Conservation (phyloP, 92 coral and sea anemone species). For the Pocillopora grandis region DNA sequence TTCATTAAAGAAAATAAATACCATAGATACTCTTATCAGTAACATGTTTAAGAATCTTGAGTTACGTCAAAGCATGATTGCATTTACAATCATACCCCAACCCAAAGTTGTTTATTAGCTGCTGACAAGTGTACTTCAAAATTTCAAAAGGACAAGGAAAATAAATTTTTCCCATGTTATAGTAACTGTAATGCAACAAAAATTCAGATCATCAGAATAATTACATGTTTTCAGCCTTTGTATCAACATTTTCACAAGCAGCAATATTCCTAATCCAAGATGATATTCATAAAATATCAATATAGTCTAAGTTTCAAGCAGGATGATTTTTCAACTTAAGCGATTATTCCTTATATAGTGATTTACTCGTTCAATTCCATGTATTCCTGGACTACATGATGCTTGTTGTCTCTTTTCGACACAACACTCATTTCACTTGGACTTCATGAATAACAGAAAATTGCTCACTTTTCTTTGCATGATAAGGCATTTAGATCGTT, state of each 20-base stretch:
- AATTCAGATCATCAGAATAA: background rate
- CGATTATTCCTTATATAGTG: background rate
- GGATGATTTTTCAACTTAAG: background rate
- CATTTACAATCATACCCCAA: background rate
- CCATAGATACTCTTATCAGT: slow-evolving; percentile 15
- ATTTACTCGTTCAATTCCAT: background rate
- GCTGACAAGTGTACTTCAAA: background rate
- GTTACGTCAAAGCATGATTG: slow-evolving; percentile 11
- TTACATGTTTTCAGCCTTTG: background rate
- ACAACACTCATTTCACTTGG: slow-evolving; percentile 3
- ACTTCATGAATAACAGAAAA: background rate
- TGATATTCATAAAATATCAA: background rate
- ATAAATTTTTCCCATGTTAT: background rate
- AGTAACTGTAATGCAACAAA: background rate
- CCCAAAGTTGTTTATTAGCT: no score
- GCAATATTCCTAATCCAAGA: background rate
- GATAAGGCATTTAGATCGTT: background rate
- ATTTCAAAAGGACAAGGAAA: background rate
- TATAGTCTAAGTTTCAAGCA: background rate
- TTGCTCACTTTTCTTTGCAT: background rate
- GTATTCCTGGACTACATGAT: background rate
- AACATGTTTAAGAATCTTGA: slow-evolving; percentile 8
- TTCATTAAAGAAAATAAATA: slow-evolving; percentile 37
- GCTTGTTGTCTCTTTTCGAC: background rate
- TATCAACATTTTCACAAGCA: slow-evolving; percentile 10